Conservation (phyloP, 2,113 vertebrate species). For the Hippocampus comes region DNA sequence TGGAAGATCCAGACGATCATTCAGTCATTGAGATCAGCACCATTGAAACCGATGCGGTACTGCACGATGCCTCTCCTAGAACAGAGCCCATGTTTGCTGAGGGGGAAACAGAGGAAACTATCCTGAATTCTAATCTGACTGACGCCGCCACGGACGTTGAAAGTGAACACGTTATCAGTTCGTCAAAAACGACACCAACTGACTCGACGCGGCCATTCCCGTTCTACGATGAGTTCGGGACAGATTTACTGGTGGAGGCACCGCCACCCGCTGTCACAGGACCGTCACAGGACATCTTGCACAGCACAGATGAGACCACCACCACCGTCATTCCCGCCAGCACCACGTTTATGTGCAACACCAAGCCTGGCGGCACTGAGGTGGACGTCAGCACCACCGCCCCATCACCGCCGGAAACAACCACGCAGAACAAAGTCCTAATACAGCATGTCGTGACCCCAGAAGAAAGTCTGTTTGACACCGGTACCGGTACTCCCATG, state of each 20-base stretch:
- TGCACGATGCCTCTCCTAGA: slow-evolving; percentile 46
- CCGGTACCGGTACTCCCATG: slow-evolving; percentile 28
- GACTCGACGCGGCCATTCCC: slow-evolving; percentile 22
- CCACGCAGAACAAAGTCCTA: slow-evolving; percentile 14
- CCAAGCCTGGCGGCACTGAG: slow-evolving; percentile 23
- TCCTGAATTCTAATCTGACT: slow-evolving; percentile 19
- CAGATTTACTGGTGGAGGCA: slow-evolving; percentile 22
- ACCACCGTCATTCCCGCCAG: background rate
- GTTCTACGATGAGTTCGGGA: slow-evolving; percentile 36
- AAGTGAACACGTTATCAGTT: slow-evolving; percentile 26
- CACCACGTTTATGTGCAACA: slow-evolving; percentile 31
- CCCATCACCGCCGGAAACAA: background rate
- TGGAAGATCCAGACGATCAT: slow-evolving; percentile 55
- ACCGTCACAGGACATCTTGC: background rate
- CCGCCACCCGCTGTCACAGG: slow-evolving; percentile 15
- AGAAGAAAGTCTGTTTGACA: slow-evolving; percentile 11
- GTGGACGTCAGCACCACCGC: slow-evolving; percentile 8
- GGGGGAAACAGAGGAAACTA: slow-evolving; percentile 47
- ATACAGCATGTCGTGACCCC: slow-evolving; percentile 7
- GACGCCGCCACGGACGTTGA: slow-evolving; percentile 28
- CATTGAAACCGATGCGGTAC: slow-evolving; percentile 54
- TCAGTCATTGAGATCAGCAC: slow-evolving; percentile 57
- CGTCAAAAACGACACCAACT: slow-evolving; percentile 27
- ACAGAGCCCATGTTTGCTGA: slow-evolving; percentile 61
- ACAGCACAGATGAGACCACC: slow-evolving; percentile 1